Evolutionary conservation across 1,140 invertebrate species (phyloP).

Genomic region (Araneus ventricosus): DNA sequence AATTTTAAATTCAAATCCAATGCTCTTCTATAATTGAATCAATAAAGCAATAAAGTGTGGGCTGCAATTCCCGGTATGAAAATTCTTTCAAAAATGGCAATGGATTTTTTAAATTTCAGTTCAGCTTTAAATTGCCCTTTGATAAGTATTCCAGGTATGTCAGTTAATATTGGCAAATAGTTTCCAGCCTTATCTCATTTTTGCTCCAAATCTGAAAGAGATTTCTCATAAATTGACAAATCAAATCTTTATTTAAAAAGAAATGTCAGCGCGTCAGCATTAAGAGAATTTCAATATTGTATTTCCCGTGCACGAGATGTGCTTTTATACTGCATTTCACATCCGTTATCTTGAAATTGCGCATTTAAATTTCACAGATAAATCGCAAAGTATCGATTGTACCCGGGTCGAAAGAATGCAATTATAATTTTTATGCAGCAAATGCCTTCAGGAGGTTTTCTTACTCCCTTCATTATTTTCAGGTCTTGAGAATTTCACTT

Average conservation of each 20-base stretch:
- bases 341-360: neutral
- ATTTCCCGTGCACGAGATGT: neutral
- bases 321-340: neutral
- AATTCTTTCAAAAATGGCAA: no score
- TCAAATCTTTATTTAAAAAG: neutral
- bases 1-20: no score
- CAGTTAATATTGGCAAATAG: no score
- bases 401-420: slow-evolving; percentile 12
- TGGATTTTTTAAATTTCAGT: no score
- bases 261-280: neutral
- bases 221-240: slow-evolving; percentile 6
- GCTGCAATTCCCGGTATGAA: no score
- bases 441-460: neutral
- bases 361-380: slow-evolving; percentile 32
- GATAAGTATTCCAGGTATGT: no score
- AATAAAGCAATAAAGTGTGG: no score
- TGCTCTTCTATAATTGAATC: no score
- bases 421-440: slow-evolving; percentile 59
- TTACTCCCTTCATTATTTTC: slow-evolving; percentile 43
- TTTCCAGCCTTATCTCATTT: neutral
- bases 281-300: slow-evolving; percentile 31
- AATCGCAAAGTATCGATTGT: slow-evolving; percentile 45
- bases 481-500: slow-evolving; percentile 21
- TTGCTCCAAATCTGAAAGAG: neutral
- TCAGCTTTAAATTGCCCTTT: no score